Percentiles rank a stretch among this genome's conserved stretches.
Evolutionary conservation across 2,113 vertebrate genomes (phyloP).

Genomic region (Otis tarda): DNA sequence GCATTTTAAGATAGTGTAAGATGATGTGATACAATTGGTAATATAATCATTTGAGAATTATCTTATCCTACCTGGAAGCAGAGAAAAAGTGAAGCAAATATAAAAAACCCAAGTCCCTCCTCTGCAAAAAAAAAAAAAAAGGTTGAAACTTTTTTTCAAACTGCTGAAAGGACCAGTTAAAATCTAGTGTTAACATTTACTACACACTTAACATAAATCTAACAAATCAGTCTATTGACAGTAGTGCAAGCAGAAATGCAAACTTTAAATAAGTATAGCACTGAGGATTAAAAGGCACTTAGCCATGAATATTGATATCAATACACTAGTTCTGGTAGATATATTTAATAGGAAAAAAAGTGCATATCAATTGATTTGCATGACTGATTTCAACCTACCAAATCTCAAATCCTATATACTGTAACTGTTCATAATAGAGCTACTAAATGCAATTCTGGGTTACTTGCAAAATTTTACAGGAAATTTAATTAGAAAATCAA

Average conservation of each 20-base stretch:
- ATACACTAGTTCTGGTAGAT: neutral
- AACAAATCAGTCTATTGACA: neutral
- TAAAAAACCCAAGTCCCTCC: neutral
- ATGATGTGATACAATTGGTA: neutral
- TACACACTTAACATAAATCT: neutral
- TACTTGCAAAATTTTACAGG: neutral
- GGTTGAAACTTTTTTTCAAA: neutral
- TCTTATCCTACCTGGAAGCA: neutral
- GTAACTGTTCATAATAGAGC: neutral
- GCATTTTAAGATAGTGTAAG: conserved; percentile 4
- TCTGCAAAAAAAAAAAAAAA: neutral
- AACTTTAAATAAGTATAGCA: neutral
- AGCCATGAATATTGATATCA: neutral
- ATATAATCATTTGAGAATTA: neutral
- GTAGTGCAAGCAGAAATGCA: neutral
- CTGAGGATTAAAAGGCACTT: conserved; percentile 16
- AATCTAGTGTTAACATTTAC: neutral
- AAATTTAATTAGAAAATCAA: neutral
- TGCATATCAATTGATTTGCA: neutral
- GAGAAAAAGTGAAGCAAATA: neutral
- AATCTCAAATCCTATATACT: neutral
- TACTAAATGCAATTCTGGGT: neutral
- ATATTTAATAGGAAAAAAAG: neutral
- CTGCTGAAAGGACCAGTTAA: neutral
- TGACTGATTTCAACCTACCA: neutral